phyloP scores from a whole-genome alignment of 2,888 invertebrate genomes.

The Latrodectus elegans region DNA sequence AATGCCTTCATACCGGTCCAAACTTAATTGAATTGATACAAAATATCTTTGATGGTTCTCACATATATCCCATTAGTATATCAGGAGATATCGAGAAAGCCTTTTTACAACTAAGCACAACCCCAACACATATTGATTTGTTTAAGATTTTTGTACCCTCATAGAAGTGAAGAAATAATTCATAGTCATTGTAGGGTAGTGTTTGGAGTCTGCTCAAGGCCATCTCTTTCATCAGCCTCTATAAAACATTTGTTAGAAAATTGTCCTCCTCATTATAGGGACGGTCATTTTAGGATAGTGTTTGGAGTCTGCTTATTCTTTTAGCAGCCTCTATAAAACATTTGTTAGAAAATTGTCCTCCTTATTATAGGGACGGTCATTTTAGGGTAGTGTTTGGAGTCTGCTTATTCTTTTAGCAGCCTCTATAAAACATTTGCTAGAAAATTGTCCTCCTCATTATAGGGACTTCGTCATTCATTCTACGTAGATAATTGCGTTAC shows the following conservation, averaged over 20 bases:
- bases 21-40: not conserved
- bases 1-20: not conserved
- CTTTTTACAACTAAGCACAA: not conserved
- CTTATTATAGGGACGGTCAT: not conserved
- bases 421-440: not conserved
- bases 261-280: not conserved
- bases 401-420: not conserved
- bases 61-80: not conserved
- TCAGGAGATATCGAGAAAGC: not conserved
- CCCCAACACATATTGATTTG: not conserved
- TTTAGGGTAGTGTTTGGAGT: not conserved
- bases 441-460: not conserved
- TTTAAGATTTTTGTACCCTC: not conserved
- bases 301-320: not conserved
- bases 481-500: not conserved
- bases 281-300: not conserved
- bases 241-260: too few species aligned
- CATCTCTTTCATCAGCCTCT: not conserved
- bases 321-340: not conserved
- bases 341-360: too few species aligned
- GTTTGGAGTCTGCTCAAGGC: not conserved
- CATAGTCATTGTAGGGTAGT: not conserved
- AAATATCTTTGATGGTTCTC: not conserved
- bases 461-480: not conserved
- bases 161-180: not conserved